Evolutionary conservation across 2,888 invertebrate genomes (phyloP), one percentile per base, ranked within the genome.

Genomic region (Coenonympha arcania): DNA sequence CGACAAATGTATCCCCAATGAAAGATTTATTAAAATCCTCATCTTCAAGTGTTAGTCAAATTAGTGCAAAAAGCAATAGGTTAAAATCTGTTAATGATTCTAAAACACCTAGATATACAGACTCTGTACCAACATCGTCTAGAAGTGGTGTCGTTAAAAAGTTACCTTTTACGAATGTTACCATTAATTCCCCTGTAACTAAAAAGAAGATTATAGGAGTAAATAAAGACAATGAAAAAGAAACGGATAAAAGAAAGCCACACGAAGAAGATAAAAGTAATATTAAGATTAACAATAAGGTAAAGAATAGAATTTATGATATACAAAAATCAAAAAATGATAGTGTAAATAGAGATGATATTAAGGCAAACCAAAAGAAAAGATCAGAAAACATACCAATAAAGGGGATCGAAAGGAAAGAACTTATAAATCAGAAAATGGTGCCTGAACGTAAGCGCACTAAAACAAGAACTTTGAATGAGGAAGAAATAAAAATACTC

Each of bases 391-490:
- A 18, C 8, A 18, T 3, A 18, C 18, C 16, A 1, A 18, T 2
- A 34, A 19, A 39, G 4, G 22, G 9, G 15, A 15, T 15, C 2
- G 24, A 39, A 24, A 39, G 39, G 5, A 39, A 24, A 24, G 24
- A 24, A 24, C 13, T 24, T 5, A 22, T 39, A 1, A 22, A 15
- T 39, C 13, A 8, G 2, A 22, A 22, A 24, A 15, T 24, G 6
- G 48, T 40, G 41, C 56, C 54, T 34, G 66, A 64, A 40, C 69
- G 84, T 42, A 69, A 75, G 37, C 61, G 85, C 2, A 69, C 76
- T 1, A 79, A 81, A 60, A 79, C 89, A 0, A 73, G 85, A 41
- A 87, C 87, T 0, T 59, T 87, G 19, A 68, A 76, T n/a, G 81
- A 83, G 8, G 64, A 71, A 50, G 87, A 87, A 68, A 78, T 83